phyloP scores from a whole-genome alignment of 2,888 invertebrate genomes.

The Prosopocoilus inquinatus region DNA sequence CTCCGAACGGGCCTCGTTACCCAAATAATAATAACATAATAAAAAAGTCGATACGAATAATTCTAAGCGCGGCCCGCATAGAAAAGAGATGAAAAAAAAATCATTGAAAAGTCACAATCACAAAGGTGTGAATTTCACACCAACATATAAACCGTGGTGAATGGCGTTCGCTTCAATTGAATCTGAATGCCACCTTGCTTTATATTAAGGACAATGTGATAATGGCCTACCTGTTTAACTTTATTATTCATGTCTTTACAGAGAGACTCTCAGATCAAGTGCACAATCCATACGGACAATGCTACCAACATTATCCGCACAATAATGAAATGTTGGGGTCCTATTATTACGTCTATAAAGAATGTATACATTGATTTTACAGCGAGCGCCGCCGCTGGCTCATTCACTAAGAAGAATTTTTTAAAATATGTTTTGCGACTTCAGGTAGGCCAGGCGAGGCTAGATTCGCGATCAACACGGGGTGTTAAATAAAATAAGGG shows the following conservation, averaged over 20 bases:
- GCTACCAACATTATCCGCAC: constrained; percentile 48
- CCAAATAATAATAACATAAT: constrained; percentile 7
- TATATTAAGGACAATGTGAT: constrained; percentile 47
- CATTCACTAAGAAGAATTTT: constrained; percentile 31
- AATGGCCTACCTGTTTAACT: constrained; percentile 49
- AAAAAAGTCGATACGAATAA: constrained; percentile 13
- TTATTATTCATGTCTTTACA: constrained; percentile 48
- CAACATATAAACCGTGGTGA: constrained; percentile 25
- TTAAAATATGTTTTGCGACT: constrained; percentile 27
- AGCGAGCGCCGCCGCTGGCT: constrained; percentile 34
- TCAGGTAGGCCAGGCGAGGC: background rate
- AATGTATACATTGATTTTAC: constrained; percentile 47
- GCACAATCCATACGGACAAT: constrained; percentile 50
- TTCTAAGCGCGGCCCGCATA: constrained; percentile 8
- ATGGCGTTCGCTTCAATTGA: constrained; percentile 30
- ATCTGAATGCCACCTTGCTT: constrained; percentile 43
- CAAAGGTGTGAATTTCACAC: constrained; percentile 37
- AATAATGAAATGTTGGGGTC: constrained; percentile 49
- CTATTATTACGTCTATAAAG: constrained; percentile 45
- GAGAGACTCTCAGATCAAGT: constrained; percentile 47
- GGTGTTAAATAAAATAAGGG: too few relatives aligned
- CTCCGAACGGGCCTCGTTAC: constrained; percentile 1
- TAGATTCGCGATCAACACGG: background rate
- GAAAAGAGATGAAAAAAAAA: too few relatives aligned
- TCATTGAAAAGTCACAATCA: constrained; percentile 22